Base-by-base conservation (phyloP, 2,888 invertebrate genomes). In the Deilephila porcellus region DNA sequence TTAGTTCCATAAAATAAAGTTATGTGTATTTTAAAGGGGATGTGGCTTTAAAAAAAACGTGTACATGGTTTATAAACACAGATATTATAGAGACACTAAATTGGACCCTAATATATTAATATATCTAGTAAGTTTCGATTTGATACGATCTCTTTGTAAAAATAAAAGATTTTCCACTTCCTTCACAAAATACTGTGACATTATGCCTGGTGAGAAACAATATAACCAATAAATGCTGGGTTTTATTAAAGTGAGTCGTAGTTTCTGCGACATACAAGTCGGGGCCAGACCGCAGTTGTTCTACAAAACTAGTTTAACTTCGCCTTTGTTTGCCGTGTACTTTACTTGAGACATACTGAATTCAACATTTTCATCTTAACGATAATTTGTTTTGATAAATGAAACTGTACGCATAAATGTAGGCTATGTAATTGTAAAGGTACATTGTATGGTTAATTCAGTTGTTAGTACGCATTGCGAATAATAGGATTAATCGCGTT, bases 241-340 rank as follows among this genome's bases (percentile, higher is more conserved):
- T 79, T 79, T 67, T 72, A 45, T 52, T 67, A 45, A 67, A 67
- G 14, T 45, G 11, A 45, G 45, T 25, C 14, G 45, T 64, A 67
- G 56, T n/a, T 17, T n/a, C 37, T 45, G 25, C 20, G 20, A 67
- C 45, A 45, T 67, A 45, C 64, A 67, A 63, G 63, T 63, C 17
- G n/a, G 5, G 45, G 20, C 37, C 64, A 45, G 7, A 63, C 20
- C 25, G 64, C 45, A 45, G 64, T 64, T 64, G 63, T 67, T 67
- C 25, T 20, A 67, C 45, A 45, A 67, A 1, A 32, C 37, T n/a
- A 67, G 73, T 76, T 76, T 20, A 52, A 71, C 60, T 60, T 70
- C 70, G 25, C 53, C 53, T 63, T 70, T 72, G 70, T 32, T 67
- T n/a, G 3, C 56, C 14, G 4, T 45, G 45, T 67, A 67, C 34